Conservation (phyloP, 2,113 vertebrate genomes). For the Vidua chalybeata region DNA sequence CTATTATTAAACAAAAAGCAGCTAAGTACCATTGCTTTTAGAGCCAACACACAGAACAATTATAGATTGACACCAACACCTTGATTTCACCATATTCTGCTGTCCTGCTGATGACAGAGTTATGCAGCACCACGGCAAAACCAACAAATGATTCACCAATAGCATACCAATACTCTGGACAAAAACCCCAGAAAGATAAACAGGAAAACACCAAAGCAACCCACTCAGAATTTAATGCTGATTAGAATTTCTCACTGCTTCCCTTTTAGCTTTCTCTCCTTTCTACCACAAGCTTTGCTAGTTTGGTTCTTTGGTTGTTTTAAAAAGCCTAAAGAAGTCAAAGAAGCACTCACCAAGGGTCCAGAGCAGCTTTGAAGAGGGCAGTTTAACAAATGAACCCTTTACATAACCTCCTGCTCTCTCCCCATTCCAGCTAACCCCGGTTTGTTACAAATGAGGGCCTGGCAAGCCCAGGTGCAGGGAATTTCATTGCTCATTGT, state of each 20-base stretch:
- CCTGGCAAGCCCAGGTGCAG: not conserved
- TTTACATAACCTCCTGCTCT: not conserved
- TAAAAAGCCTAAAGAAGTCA: not conserved
- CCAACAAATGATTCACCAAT: not conserved
- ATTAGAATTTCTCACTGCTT: not conserved
- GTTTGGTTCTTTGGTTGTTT: rapidly evolving
- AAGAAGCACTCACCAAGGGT: not conserved
- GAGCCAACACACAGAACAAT: not conserved
- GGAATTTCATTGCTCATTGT: not conserved
- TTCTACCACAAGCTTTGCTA: not conserved
- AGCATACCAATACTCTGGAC: not conserved
- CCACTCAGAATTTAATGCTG: not conserved
- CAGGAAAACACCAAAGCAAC: not conserved
- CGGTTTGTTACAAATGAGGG: not conserved
- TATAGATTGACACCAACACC: not conserved
- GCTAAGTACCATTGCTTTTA: not conserved
- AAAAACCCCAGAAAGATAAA: not conserved
- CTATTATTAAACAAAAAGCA: not conserved
- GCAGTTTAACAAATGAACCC: not conserved
- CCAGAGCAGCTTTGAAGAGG: rapidly evolving
- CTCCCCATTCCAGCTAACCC: not conserved
- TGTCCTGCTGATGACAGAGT: not conserved
- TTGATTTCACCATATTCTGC: not conserved
- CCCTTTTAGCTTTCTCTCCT: not conserved
- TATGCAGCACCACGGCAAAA: not conserved